These are phyloP conservation scores for Myrmecophaga tridactyla DNA, from an alignment of 2,113 vertebrate genomes.

Conservation along the genomic window DNA sequence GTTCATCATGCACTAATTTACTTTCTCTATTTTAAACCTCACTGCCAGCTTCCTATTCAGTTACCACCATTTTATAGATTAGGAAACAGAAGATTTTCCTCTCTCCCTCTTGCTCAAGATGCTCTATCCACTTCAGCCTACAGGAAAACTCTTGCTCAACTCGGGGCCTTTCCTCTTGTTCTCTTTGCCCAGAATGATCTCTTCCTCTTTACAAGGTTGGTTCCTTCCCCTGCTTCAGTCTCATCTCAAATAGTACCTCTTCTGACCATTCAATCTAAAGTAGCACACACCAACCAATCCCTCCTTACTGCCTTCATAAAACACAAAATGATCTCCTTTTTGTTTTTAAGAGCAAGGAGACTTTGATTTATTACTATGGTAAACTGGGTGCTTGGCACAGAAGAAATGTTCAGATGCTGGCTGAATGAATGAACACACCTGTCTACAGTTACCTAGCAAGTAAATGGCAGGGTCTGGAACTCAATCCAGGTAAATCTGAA, in stretches of 20 bases:
- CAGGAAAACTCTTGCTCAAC: not conserved
- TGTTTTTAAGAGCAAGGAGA: not conserved
- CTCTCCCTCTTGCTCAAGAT: not conserved
- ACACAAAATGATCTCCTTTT: not conserved
- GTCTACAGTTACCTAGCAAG: not conserved
- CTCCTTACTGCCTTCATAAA: not conserved
- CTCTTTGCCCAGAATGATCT: not conserved
- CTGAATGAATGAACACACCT: conserved; percentile 13
- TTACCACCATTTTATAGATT: not conserved
- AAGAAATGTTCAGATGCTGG: not conserved
- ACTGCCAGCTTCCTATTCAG: not conserved
- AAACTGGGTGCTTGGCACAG: not conserved
- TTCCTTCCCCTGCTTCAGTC: not conserved
- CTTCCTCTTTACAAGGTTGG: not conserved
- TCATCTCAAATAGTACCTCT: not conserved
- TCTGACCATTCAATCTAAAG: not conserved
- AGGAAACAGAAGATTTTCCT: not conserved
- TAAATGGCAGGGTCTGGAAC: not conserved
- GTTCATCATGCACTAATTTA: not conserved
- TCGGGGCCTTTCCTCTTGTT: not conserved
- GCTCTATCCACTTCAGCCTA: not conserved
- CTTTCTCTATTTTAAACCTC: conserved; percentile 17
- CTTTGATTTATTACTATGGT: not conserved
- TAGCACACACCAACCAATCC: not conserved
- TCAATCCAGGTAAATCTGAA: not conserved